Base-by-base conservation (phyloP, 1,140 invertebrate species). In the Helicoverpa zea region DNA sequence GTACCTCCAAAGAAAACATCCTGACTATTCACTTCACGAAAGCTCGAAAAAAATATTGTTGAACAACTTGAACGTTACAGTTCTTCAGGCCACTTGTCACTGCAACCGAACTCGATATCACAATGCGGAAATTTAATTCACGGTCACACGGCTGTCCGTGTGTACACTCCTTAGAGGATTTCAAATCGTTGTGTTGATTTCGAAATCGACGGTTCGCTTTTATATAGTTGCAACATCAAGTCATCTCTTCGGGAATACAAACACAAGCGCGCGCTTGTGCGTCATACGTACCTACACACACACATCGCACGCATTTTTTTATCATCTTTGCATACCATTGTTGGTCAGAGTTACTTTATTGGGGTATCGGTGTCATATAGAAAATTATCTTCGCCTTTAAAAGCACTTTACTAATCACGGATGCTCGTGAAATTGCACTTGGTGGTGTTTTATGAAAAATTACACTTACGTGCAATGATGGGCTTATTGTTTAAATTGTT, bases 151-250 rank as follows among this genome's bases (percentile, higher is more conserved):
- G 43, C 61, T 73, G 51, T 84, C 79, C 79, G 89, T 90, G 85
- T 94, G 91, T 91, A 76, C 88, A 90, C 88, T 92, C 90, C 88
- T 93, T 90, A 89, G 91, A 92, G 90, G 84, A 91, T 92, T 90
- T 89, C 89, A 94, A 94, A 92, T 91, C 87, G 90, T 89, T 95
- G 83, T 95, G 93, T 90, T 94, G 92, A 95, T 94, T 94, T 94
- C 93, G 93, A 95, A 95, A 95, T 93, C 92, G 83, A 85, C 90
- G 89, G 91, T 85, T 90, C 91, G 92, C 91, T 95, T 95, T 94
- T 95, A 95, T 95, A 95, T 90, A 93, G 91, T 90, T 92, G 92
- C 93, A 93, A 92, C 91, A 94, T 93, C 92, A 91, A 91, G 85
- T 90, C 90, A 91, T 91, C 89, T 90, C 86, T 88, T 89, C 89